These are phyloP conservation scores for Pagrus major DNA, from an alignment of 2,113 vertebrate species.

Conservation along the genomic window DNA sequence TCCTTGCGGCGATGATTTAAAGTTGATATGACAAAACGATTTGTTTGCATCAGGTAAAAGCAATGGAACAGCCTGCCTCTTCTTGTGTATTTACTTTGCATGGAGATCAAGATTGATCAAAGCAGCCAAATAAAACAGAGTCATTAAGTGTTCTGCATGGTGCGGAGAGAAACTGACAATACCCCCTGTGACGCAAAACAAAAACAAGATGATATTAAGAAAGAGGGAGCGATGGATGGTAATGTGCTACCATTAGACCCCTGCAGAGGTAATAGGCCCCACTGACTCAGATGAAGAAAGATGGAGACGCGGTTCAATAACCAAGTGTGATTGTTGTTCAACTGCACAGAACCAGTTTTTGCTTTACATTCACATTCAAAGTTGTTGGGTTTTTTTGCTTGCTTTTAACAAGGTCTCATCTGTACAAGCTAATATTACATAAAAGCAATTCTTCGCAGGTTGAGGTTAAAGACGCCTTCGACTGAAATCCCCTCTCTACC, in stretches of 20 bases:
- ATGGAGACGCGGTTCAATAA: constrained; percentile 4
- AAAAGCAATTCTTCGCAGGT: constrained; percentile 22
- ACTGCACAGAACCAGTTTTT: constrained; percentile 33
- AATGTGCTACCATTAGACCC: constrained; percentile 69
- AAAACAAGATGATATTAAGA: constrained; percentile 58
- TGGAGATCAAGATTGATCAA: constrained; percentile 42
- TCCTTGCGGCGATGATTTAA: constrained; percentile 10
- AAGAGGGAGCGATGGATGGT: constrained; percentile 43
- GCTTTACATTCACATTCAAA: neutral
- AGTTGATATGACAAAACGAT: constrained; percentile 15
- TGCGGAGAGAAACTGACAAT: constrained; percentile 43
- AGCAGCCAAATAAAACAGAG: constrained; percentile 25
- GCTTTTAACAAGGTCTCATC: neutral
- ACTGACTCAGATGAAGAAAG: constrained; percentile 41
- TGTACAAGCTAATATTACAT: constrained; percentile 5
- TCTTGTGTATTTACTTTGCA: constrained; percentile 16
- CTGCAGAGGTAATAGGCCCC: constrained; percentile 69
- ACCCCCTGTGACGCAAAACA: constrained; percentile 53
- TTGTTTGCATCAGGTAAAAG: constrained; percentile 45
- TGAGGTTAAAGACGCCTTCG: constrained; percentile 40
- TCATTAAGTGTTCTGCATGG: constrained; percentile 49
- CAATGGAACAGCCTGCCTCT: neutral
- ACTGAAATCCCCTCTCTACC: constrained; percentile 24
- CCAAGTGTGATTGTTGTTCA: constrained; percentile 56
- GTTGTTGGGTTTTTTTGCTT: neutral